Conservation (phyloP, 2,888 invertebrate species). For the Listrodromus nycthemerus region DNA sequence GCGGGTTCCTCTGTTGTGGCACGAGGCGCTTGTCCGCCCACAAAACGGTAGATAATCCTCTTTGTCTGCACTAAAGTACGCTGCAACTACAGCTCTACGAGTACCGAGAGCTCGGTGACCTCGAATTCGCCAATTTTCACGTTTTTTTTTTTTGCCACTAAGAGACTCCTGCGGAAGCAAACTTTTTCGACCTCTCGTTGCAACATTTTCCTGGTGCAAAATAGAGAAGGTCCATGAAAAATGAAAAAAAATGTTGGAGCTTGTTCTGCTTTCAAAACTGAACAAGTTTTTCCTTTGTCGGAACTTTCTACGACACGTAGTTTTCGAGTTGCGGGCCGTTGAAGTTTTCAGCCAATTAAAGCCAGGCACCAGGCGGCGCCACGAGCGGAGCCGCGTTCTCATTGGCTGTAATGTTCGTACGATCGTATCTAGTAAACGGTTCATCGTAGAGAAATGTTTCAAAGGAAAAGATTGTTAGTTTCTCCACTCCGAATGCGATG, state of each 20-base stretch:
- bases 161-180: neutral
- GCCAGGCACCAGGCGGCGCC: too few relatives aligned
- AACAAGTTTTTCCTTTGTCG: too few relatives aligned
- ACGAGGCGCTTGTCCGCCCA: conserved; percentile 67
- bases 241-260: too few relatives aligned
- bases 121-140: neutral
- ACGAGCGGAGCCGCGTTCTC: too few relatives aligned
- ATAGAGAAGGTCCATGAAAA: too few relatives aligned
- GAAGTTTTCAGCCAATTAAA: too few relatives aligned
- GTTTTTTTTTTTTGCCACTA: neutral
- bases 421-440: too few relatives aligned
- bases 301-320: too few relatives aligned
- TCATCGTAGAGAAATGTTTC: neutral
- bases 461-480: neutral
- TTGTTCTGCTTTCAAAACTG: too few relatives aligned
- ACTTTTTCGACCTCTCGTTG: neutral
- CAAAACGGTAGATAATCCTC: conserved; percentile 48
- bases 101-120: neutral
- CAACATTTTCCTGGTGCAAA: neutral
- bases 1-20: conserved; percentile 17
- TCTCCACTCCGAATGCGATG: neutral
- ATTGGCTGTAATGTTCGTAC: too few relatives aligned
- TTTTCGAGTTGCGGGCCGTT: too few relatives aligned
- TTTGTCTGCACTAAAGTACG: conserved; percentile 34
- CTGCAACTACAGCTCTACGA: neutral